A percentile compares a stretch with the other conserved stretches of the same genome.
Evolutionary conservation across 2,797 vertebrate species (phyloP).

Genomic region (Smutsia gigantea): DNA sequence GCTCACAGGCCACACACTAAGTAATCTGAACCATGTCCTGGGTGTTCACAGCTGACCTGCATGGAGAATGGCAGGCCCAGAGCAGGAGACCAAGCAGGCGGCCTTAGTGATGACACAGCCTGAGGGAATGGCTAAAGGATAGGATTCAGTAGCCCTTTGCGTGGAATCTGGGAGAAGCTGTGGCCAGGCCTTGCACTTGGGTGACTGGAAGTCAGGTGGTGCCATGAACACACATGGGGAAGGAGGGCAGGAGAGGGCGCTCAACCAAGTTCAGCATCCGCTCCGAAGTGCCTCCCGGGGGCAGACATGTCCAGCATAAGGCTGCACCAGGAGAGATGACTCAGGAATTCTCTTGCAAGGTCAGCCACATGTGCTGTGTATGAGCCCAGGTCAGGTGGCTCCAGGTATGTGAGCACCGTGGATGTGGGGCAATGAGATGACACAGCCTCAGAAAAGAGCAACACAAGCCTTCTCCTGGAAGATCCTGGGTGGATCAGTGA

Average conservation of each 20-base stretch:
- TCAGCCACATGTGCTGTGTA: fast-evolving
- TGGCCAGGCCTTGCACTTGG: not conserved
- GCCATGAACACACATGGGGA: not conserved
- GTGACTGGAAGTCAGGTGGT: not conserved
- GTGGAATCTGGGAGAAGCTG: not conserved
- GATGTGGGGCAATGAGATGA: not conserved
- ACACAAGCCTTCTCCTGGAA: not conserved
- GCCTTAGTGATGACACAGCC: not conserved
- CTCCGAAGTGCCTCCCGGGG: not conserved
- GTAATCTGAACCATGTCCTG: not conserved
- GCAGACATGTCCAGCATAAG: not conserved
- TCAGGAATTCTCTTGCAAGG: not conserved
- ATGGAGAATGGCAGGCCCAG: not conserved
- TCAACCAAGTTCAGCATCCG: not conserved
- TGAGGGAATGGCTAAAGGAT: not conserved
- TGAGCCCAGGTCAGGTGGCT: not conserved
- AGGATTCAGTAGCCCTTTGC: not conserved
- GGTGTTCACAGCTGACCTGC: not conserved
- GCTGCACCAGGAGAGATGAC: not conserved
- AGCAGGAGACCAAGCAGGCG: not conserved
- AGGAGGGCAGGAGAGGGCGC: not conserved
- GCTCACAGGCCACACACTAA: fast-evolving
- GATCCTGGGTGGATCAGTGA: not conserved
- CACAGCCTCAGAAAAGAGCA: not conserved
- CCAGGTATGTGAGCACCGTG: not conserved